Evolutionary conservation across 2,888 invertebrate species (phyloP).

Genomic region (Dusona sp.): DNA sequence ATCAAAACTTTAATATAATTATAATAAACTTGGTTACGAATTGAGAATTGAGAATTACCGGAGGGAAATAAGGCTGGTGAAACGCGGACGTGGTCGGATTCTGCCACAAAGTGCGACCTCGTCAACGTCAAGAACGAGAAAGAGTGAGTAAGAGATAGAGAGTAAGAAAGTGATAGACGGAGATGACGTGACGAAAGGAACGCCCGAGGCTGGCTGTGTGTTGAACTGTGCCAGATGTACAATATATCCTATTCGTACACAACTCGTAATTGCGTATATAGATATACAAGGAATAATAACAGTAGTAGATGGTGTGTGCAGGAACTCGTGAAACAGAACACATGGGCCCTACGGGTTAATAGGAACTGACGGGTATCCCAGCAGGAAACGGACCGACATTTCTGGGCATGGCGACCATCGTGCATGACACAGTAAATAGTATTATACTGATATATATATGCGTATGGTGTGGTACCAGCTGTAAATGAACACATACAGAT

Average conservation of each 20-base stretch:
- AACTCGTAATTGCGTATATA: slow-evolving; percentile 16
- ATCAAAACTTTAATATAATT: neutral
- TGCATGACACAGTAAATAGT: slow-evolving; percentile 37
- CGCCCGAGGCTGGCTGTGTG: slow-evolving; percentile 52
- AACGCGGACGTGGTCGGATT: slow-evolving; percentile 47
- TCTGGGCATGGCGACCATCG: slow-evolving; percentile 50
- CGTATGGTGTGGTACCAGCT: slow-evolving; percentile 1
- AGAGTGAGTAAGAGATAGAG: neutral
- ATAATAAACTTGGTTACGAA: neutral
- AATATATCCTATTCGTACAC: slow-evolving; percentile 20
- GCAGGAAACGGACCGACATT: slow-evolving; percentile 64
- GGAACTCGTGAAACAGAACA: slow-evolving; percentile 53
- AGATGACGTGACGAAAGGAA: slow-evolving; percentile 50
- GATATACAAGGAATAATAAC: slow-evolving; percentile 9
- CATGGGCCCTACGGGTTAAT: slow-evolving; percentile 63
- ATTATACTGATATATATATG: slow-evolving; percentile 5
- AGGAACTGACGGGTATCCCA: slow-evolving; percentile 63
- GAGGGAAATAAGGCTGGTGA: slow-evolving; percentile 8
- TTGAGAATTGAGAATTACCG: slow-evolving; percentile 24
- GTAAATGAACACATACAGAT: neutral
- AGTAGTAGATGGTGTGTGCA: slow-evolving; percentile 15
- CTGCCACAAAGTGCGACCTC: slow-evolving; percentile 45
- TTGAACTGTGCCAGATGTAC: slow-evolving; percentile 31
- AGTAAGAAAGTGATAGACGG: slow-evolving; percentile 26
- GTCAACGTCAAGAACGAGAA: slow-evolving; percentile 47